Percentiles rank a stretch among this genome's conserved stretches.
Conservation (phyloP, 92 coral and sea anemone species). For the Epizoanthus fatuus region DNA sequence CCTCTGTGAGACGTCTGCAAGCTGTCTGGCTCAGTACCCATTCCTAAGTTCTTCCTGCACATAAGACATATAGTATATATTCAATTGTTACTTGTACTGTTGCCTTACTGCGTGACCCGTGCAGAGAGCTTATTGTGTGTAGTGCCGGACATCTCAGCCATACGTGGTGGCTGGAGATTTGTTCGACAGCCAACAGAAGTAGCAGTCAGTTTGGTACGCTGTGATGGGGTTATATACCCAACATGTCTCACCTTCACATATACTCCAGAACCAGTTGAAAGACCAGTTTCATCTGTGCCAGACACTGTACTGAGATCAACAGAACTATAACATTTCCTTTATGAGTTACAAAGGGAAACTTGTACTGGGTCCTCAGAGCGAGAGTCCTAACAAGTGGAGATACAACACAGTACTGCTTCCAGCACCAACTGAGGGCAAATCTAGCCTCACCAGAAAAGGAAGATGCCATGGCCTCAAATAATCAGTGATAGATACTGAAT, state of each 20-base stretch:
- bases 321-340: conserved; percentile 42
- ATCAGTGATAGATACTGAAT: too few species aligned
- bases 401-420: too few species aligned
- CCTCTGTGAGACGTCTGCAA: too few species aligned
- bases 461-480: too few species aligned
- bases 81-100: too few species aligned
- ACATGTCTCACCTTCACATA: conserved; percentile 98
- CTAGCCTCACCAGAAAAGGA: too few species aligned
- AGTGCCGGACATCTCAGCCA: conserved; percentile 98
- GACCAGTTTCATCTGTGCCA: conserved; percentile 80
- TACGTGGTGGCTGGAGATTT: conserved; percentile 97
- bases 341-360: background rate
- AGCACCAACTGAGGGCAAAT: too few species aligned
- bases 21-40: too few species aligned
- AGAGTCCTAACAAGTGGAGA: background rate
- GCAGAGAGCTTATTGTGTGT: conserved; percentile 97
- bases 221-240: conserved; percentile 97
- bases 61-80: too few species aligned
- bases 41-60: too few species aligned
- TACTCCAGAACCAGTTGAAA: conserved; percentile 98
- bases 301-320: conserved; percentile 75
- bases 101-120: too few species aligned
- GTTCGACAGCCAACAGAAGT: conserved; percentile 99
- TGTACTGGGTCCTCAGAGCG: background rate
- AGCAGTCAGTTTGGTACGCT: conserved; percentile 95